Evolutionary conservation across 2,888 invertebrate species (phyloP), one percentile per base, ranked within the genome.

Genomic region (Lottia gigantea): DNA sequence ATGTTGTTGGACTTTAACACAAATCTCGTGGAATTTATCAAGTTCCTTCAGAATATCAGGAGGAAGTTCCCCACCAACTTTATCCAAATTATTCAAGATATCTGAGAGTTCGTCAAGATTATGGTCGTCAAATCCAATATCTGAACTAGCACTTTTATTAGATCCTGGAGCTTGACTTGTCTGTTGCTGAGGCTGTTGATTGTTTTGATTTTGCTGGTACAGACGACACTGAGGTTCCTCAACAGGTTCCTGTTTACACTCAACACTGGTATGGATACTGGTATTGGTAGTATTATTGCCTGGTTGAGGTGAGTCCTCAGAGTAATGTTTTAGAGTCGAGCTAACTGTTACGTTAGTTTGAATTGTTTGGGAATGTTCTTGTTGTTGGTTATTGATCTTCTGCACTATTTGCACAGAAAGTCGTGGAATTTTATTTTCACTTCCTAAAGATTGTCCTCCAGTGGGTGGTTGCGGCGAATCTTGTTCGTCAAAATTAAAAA

Each of bases 391-490:
- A 76, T 95, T 95, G 87, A 95, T 95, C 75, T 84, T 83, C 88
- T 96, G 96, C 26, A 96, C 95, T 82, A 96, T 96, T 90, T 96
- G 95, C 74, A 96, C 95, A 6, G 95, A 95, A 90, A 96, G 95
- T 71, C 79, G 79, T 8, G 80, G 78, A 55, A 80, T 69, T n/a
- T 72, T 73, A 31, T 74, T 73, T 61, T 76, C 74, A 67, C 76
- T 71, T 25, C 68, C 70, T n/a, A 71, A 46, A 15, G 69, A 26
- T 25, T 26, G 63, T 45, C 66, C 66, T 61, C 73, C 73, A 75
- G 71, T 66, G 74, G 78, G 46, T 71, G 65, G n/a, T 6, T 69
- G 55, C 11, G 77, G 72, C 6, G 71, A 71, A 63, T 83, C 80
- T 62, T 75, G 76, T 63, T 84, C 82, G 69, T 80, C 79, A 70